phyloP scores from a whole-genome alignment of 2,797 vertebrate species.

The Acridotheres tristis region DNA sequence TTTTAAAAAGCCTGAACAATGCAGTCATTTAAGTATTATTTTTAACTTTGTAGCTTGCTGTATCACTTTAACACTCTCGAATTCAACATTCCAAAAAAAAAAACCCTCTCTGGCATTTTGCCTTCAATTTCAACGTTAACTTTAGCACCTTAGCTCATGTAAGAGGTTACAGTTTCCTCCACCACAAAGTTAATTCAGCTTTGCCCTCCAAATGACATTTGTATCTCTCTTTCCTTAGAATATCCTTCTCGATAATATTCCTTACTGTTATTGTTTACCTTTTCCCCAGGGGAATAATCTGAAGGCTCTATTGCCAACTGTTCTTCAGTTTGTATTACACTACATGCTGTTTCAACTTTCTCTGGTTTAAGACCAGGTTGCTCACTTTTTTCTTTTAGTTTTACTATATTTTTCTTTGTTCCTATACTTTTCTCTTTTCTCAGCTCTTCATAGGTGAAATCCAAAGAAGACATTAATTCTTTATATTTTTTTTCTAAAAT shows the following conservation, averaged over 20 bases:
- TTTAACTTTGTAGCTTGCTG: neutral
- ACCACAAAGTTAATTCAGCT: neutral
- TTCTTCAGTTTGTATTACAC: neutral
- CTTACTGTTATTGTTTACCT: neutral
- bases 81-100: neutral
- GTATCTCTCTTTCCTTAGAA: neutral
- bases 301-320: neutral
- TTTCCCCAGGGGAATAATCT: neutral
- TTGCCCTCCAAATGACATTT: neutral
- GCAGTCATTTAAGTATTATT: neutral
- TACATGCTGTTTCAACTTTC: neutral
- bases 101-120: neutral
- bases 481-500: conserved; percentile 45
- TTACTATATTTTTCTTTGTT: neutral
- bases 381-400: conserved; percentile 16
- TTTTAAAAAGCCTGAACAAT: neutral
- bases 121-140: neutral
- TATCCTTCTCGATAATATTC: neutral
- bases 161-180: neutral
- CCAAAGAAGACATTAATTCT: conserved; percentile 1
- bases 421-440: neutral
- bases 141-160: neutral
- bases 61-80: neutral
- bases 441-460: conserved; percentile 21
- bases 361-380: neutral